Conservation (phyloP, 2,888 invertebrate species). For the Oligia strigilis region DNA sequence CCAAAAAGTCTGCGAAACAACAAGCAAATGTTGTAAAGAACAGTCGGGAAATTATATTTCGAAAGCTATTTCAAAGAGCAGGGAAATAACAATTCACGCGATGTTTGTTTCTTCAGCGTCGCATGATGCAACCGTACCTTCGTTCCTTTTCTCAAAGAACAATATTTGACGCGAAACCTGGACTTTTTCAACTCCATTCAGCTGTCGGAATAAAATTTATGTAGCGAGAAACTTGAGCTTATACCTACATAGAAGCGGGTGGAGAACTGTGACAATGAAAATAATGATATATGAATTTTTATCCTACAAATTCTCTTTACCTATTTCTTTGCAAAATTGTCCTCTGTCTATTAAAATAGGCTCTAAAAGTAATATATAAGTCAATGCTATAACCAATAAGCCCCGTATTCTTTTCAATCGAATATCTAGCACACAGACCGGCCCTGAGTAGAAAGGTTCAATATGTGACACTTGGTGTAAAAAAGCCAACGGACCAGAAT, state of each 20-base stretch:
- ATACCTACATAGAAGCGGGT: background rate
- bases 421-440: slow-evolving; percentile 73
- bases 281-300: slow-evolving; percentile 29
- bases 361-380: background rate
- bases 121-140: slow-evolving; percentile 53
- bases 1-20: slow-evolving; percentile 42
- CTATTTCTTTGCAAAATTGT: slow-evolving; percentile 9
- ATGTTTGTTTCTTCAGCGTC: slow-evolving; percentile 50
- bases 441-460: slow-evolving; percentile 39
- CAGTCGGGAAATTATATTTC: slow-evolving; percentile 62
- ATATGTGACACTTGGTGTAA: slow-evolving; percentile 63
- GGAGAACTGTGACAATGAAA: slow-evolving; percentile 14
- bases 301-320: background rate
- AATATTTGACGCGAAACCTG: slow-evolving; percentile 44
- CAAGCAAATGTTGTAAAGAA: slow-evolving; percentile 61
- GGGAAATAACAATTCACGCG: slow-evolving; percentile 52
- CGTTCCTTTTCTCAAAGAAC: slow-evolving; percentile 49
- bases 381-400: slow-evolving; percentile 41
- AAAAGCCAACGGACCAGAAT: slow-evolving; percentile 76
- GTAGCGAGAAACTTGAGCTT: slow-evolving; percentile 27
- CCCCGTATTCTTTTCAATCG: slow-evolving; percentile 71
- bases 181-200: slow-evolving; percentile 42
- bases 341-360: slow-evolving; percentile 9
- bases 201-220: slow-evolving; percentile 44
- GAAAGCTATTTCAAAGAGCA: slow-evolving; percentile 60